Evolutionary conservation across 2,797 vertebrate species (phyloP).

Genomic region (Otus scops): DNA sequence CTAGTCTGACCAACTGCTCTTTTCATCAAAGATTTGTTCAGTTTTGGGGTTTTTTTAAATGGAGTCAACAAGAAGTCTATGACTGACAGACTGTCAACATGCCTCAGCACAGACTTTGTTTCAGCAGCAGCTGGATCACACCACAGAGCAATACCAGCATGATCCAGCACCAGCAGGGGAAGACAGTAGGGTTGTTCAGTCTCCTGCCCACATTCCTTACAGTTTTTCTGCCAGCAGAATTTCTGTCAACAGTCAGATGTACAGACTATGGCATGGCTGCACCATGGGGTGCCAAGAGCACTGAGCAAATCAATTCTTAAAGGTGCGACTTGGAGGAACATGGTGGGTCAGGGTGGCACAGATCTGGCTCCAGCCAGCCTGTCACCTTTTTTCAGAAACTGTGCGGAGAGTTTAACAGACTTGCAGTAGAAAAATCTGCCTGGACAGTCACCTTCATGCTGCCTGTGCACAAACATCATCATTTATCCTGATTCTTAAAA

Average conservation of each 20-base stretch:
- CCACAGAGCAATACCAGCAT: background rate
- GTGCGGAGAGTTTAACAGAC: background rate
- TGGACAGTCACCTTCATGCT: background rate
- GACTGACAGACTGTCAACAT: background rate
- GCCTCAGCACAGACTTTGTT: background rate
- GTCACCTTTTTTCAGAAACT: background rate
- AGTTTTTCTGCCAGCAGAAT: background rate
- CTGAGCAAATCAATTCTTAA: background rate
- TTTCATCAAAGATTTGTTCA: slow-evolving; percentile 4
- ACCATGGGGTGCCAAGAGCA: background rate
- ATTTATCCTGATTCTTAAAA: background rate
- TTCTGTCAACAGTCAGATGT: background rate
- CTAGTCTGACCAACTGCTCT: background rate
- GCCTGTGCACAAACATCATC: background rate
- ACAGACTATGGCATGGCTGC: background rate
- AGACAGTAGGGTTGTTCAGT: background rate
- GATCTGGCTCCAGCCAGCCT: background rate
- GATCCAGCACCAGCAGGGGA: fast-evolving
- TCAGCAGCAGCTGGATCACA: background rate
- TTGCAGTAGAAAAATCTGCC: background rate
- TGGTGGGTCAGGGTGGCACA: background rate
- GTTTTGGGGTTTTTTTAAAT: background rate
- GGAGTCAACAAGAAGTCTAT: background rate
- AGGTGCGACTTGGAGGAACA: background rate
- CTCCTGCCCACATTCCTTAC: background rate